Percentiles rank a stretch among this genome's conserved stretches.
phyloP scores from a whole-genome alignment of 2,888 invertebrate genomes.

The Andrena flavipes region DNA sequence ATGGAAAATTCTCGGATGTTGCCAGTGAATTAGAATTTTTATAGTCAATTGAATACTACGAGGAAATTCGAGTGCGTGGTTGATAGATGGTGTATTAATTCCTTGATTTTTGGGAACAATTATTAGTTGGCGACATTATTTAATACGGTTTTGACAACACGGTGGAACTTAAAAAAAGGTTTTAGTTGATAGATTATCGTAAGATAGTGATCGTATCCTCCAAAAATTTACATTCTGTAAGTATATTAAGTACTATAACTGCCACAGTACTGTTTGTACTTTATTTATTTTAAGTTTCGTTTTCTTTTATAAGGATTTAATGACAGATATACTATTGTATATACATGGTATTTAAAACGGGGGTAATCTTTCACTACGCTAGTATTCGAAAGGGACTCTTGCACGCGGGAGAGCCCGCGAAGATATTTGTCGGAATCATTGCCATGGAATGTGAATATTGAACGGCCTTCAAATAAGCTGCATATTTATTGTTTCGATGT shows the following conservation, averaged over 20 bases:
- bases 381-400: constrained; percentile 34
- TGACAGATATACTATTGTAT: constrained; percentile 64
- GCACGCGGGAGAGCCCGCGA: constrained; percentile 22
- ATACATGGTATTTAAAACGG: constrained; percentile 64
- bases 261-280: constrained; percentile 61
- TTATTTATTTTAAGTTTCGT: constrained; percentile 58
- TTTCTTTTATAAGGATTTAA: constrained; percentile 39
- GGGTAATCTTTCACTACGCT: constrained; percentile 36
- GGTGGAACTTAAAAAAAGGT: constrained; percentile 10
- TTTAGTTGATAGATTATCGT: constrained; percentile 49
- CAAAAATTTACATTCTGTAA: constrained; percentile 50
- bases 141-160: constrained; percentile 16
- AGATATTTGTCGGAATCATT: constrained; percentile 39
- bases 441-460: constrained; percentile 70
- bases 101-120: constrained; percentile 38
- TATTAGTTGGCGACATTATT: constrained; percentile 32
- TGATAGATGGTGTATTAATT: constrained; percentile 28
- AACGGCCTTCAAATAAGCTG: constrained; percentile 56
- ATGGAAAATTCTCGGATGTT: constrained; percentile 9
- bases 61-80: constrained; percentile 16
- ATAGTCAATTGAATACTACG: constrained; percentile 33
- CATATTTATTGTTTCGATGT: constrained; percentile 64
- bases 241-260: constrained; percentile 67
- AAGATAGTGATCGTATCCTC: constrained; percentile 45
- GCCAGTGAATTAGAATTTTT: constrained; percentile 5